Evolutionary conservation across 2,113 vertebrate genomes (phyloP).

Genomic region (Petrocephalus zakoni): DNA sequence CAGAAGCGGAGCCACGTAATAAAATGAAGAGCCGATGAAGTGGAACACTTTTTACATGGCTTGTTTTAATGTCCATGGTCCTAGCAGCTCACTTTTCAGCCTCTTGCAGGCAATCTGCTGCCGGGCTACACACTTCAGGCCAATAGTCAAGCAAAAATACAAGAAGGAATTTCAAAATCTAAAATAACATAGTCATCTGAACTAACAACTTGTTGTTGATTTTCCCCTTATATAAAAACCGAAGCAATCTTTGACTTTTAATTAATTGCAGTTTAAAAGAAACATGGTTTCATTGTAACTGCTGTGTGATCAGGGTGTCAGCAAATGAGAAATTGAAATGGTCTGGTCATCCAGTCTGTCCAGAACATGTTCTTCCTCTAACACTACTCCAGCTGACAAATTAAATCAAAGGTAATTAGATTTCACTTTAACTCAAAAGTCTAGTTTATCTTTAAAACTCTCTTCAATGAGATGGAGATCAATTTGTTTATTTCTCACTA

Average conservation of each 20-base stretch:
- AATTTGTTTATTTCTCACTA: background rate
- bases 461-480: background rate
- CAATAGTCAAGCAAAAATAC: background rate
- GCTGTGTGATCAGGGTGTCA: background rate
- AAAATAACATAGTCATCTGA: background rate
- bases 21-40: background rate
- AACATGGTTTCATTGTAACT: background rate
- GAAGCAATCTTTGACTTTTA: background rate
- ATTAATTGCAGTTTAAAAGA: background rate
- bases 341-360: background rate
- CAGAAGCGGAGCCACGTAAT: background rate
- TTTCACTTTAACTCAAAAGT: background rate
- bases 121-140: background rate
- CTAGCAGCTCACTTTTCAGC: background rate
- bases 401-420: background rate
- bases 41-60: background rate
- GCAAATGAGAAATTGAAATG: background rate
- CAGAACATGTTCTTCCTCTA: background rate
- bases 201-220: background rate
- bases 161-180: background rate
- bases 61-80: background rate
- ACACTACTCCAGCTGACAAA: background rate
- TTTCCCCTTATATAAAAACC: background rate
- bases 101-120: background rate
- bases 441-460: background rate